phyloP scores from a whole-genome alignment of 2,797 vertebrate genomes.

The Cirrhinus mrigala region DNA sequence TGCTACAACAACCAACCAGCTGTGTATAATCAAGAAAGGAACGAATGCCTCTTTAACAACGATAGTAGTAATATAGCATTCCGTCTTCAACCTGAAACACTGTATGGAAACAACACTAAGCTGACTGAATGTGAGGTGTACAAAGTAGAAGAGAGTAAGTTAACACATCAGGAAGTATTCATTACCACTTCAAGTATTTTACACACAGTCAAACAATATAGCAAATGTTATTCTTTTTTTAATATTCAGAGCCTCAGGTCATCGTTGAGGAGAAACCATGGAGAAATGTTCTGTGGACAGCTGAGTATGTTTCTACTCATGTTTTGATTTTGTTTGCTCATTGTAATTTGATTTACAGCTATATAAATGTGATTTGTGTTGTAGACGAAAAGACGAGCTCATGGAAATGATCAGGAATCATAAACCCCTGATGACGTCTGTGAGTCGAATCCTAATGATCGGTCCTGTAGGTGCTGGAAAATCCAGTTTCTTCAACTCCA shows the following conservation, averaged over 20 bases:
- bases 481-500: conserved; percentile 76
- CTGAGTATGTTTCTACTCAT: not conserved
- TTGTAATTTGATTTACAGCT: no score
- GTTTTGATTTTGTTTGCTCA: no score
- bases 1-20: not conserved
- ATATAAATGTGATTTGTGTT: not conserved
- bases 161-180: not conserved
- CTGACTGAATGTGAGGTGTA: conserved; percentile 73
- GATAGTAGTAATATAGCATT: conserved; percentile 42
- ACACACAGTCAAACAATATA: not conserved
- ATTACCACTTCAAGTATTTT: not conserved
- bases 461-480: conserved; percentile 72
- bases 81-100: conserved; percentile 46
- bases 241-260: not conserved
- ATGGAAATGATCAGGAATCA: conserved; percentile 48
- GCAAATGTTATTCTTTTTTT: not conserved
- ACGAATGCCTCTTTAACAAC: no score
- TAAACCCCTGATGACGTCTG: conserved; percentile 48
- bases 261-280: not conserved
- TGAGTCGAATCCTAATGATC: conserved; percentile 67
- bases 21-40: conserved; percentile 14
- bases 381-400: conserved; percentile 17
- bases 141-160: conserved; percentile 64
- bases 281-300: not conserved
- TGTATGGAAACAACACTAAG: conserved; percentile 62